These are phyloP conservation scores for Morinoia aosen DNA, from an alignment of 2,888 invertebrate species.

Conservation along the genomic window DNA sequence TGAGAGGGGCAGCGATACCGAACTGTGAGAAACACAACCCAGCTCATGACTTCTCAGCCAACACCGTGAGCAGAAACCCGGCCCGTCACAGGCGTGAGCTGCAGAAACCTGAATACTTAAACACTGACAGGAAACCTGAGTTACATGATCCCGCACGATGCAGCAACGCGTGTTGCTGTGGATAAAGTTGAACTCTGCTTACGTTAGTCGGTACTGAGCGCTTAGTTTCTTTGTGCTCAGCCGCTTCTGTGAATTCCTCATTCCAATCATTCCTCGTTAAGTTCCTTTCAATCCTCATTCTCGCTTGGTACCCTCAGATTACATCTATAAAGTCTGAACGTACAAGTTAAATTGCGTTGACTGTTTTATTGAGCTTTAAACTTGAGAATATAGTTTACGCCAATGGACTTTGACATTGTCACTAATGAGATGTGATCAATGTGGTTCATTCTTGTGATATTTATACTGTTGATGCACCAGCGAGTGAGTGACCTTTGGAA, in stretches of 20 bases:
- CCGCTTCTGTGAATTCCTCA: too few species aligned
- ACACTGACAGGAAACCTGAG: not conserved
- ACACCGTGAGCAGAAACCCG: not conserved
- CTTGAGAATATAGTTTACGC: too few species aligned
- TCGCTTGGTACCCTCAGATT: too few species aligned
- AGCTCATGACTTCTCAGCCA: not conserved
- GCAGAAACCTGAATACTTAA: not conserved
- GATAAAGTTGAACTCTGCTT: not conserved
- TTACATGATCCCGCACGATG: not conserved
- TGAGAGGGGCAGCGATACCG: not conserved
- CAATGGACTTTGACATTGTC: too few species aligned
- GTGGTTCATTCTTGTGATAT: too few species aligned
- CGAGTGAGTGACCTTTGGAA: not conserved
- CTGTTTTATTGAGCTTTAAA: too few species aligned
- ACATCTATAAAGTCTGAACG: too few species aligned
- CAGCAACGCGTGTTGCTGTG: not conserved
- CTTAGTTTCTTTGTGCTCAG: not conserved
- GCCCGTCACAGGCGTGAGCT: not conserved
- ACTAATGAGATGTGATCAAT: too few species aligned
- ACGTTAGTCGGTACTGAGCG: not conserved
- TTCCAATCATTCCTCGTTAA: too few species aligned
- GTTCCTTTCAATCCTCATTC: too few species aligned
- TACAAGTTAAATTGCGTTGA: too few species aligned
- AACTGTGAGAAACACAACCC: not conserved
- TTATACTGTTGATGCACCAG: too few species aligned